Evolutionary conservation across 2,797 vertebrate species (phyloP).

Genomic region (Neosilurus mollespiculum): DNA sequence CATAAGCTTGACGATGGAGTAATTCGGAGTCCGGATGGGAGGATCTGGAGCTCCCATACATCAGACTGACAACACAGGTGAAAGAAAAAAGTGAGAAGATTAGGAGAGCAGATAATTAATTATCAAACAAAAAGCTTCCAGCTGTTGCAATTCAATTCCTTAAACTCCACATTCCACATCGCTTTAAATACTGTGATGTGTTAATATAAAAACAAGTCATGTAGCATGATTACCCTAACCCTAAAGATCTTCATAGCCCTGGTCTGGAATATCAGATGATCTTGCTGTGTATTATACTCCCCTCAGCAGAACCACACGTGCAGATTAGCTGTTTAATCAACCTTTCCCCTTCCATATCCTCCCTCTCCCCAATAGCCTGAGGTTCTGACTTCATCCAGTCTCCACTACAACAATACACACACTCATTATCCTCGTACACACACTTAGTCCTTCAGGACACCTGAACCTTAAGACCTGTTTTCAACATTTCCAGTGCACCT

Average conservation of each 20-base stretch:
- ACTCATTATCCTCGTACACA: constrained; percentile 8
- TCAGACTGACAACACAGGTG: constrained; percentile 72
- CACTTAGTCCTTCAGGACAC: constrained; percentile 2
- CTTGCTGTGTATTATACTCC: constrained; percentile 38
- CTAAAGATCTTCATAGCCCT: constrained; percentile 18
- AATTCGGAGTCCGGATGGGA: constrained; percentile 89
- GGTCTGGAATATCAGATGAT: constrained; percentile 43
- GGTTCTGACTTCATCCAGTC: constrained; percentile 33
- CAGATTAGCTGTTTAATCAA: constrained; percentile 54
- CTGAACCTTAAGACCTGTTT: constrained; percentile 6
- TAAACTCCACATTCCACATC: neutral
- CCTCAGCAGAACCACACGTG: constrained; percentile 36
- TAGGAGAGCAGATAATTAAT: neutral
- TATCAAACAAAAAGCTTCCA: constrained; percentile 19
- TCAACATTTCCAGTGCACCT: constrained; percentile 1
- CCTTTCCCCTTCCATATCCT: constrained; percentile 44
- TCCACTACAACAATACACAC: constrained; percentile 30
- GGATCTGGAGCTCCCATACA: constrained; percentile 88
- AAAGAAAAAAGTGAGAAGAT: constrained; percentile 23
- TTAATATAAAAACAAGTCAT: constrained; percentile 3
- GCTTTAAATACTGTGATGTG: constrained; percentile 11
- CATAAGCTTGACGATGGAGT: constrained; percentile 86
- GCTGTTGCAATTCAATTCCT: constrained; percentile 13
- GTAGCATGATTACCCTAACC: neutral
- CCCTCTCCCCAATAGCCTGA: constrained; percentile 25